A percentile compares a stretch with the other conserved stretches of the same genome.
Conservation (phyloP, 2,888 invertebrate genomes). For the Drosophila leonis region DNA sequence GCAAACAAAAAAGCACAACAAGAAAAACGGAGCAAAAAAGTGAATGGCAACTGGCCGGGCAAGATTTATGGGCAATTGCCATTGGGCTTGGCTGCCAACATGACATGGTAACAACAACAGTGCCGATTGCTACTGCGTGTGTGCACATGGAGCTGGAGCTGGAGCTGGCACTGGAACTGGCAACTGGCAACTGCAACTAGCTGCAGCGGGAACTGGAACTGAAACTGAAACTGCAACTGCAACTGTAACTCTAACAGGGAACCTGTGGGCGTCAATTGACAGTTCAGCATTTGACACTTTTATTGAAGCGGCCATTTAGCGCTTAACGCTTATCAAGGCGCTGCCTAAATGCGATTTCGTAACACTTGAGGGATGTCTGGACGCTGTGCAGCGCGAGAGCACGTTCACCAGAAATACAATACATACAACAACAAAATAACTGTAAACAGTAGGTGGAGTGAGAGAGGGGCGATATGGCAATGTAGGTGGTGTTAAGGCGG, state of each 20-base stretch:
- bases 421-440: constrained; percentile 5
- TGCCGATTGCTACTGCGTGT: constrained; percentile 55
- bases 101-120: constrained; percentile 72
- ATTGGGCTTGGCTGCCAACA: constrained; percentile 81
- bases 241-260: neutral
- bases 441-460: constrained; percentile 8
- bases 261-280: constrained; percentile 46
- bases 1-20: constrained; percentile 1
- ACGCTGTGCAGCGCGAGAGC: constrained; percentile 2
- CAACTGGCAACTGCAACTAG: neutral
- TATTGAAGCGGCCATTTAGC: constrained; percentile 43
- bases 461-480: constrained; percentile 13
- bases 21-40: constrained; percentile 52
- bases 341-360: constrained; percentile 40
- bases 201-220: neutral
- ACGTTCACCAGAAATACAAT: constrained; percentile 26
- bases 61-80: constrained; percentile 80
- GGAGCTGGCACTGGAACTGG: constrained; percentile 1
- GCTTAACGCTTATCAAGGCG: constrained; percentile 47
- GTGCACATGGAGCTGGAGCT: constrained; percentile 18
- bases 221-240: neutral
- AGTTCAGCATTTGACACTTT: constrained; percentile 55
- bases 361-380: constrained; percentile 42
- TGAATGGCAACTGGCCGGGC: constrained; percentile 68
- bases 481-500: constrained; percentile 71